Evolutionary conservation across 2,797 vertebrate genomes (phyloP), one percentile per base, ranked within the genome.

Genomic region (Gymnopithys bicolor): DNA sequence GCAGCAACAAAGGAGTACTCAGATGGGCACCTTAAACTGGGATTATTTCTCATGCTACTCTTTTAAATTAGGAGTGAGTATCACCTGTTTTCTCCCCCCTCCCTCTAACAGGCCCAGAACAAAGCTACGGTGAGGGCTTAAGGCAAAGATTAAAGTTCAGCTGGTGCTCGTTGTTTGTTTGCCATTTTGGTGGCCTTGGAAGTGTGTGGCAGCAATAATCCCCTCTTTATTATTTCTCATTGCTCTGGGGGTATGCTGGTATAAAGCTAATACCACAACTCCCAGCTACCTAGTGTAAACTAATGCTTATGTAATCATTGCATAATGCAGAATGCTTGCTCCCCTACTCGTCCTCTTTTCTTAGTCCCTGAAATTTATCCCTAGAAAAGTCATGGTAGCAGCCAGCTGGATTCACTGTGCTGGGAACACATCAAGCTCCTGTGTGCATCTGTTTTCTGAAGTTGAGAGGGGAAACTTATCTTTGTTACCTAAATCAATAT

Each of bases 241-340:
- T 85, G 62, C 78, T 93, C 60, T 67, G 81, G 88, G 94, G 79
- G 77, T 96, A 53, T 79, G 81, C 84, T 91, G 81, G 74, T 94
- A 48, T 89, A 94, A 91, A 87, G 89, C 85, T 96, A 79, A 92
- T 83, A 73, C 59, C 89, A 95, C 91, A 91, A 84, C 89, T 96
- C 49, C 35, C 87, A 87, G 83, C 91, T 95, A 96, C 89, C 94
- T 96, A 95, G 89, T 92, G 91, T 95, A 95, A 95, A 97, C 90
- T 84, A 93, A 80, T 82, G 89, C 95, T 97, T 97, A 95, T 96
- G 88, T 95, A 97, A 97, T 94, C 92, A 94, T 97, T 97, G 95
- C 96, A 95, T 97, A 97, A 96, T 95, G 82, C 92, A 88, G 63
- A 92, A 76, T 91, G 93, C 94, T 86, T 80, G 77, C 13, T 96